Conservation (phyloP, 2,113 vertebrate species). For the Puffinus mauretanicus region DNA sequence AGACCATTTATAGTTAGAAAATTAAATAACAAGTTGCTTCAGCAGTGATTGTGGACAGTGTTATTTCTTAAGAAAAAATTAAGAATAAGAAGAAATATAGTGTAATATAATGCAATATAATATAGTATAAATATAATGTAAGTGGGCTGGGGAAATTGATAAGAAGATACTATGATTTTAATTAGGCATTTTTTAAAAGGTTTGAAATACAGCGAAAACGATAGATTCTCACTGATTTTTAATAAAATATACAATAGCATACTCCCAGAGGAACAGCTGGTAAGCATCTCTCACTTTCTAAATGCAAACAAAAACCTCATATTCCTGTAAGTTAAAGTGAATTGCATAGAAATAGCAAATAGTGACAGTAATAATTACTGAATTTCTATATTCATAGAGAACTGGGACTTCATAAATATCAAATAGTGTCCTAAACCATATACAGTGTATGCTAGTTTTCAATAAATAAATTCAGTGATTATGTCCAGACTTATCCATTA, state of each 20-base stretch:
- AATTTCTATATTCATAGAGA: background rate
- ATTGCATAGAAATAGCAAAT: background rate
- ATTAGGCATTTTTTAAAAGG: accelerated
- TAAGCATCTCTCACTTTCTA: background rate
- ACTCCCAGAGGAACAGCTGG: background rate
- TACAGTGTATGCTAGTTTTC: background rate
- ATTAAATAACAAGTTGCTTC: background rate
- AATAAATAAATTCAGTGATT: background rate
- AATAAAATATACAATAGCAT: background rate
- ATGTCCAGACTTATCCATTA: background rate
- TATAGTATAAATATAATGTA: background rate
- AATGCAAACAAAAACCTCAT: background rate
- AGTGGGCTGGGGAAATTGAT: background rate
- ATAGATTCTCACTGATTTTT: background rate
- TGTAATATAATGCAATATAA: background rate
- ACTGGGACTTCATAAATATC: background rate
- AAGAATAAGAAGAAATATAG: background rate
- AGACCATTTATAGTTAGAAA: background rate
- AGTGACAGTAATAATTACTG: background rate
- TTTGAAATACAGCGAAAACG: background rate
- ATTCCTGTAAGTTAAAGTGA: background rate
- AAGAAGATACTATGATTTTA: background rate
- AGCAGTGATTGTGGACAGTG: background rate
- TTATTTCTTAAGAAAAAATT: background rate
- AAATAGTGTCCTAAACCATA: background rate